phyloP scores from a whole-genome alignment of 2,888 invertebrate species.

The Danaus chrysippus region DNA sequence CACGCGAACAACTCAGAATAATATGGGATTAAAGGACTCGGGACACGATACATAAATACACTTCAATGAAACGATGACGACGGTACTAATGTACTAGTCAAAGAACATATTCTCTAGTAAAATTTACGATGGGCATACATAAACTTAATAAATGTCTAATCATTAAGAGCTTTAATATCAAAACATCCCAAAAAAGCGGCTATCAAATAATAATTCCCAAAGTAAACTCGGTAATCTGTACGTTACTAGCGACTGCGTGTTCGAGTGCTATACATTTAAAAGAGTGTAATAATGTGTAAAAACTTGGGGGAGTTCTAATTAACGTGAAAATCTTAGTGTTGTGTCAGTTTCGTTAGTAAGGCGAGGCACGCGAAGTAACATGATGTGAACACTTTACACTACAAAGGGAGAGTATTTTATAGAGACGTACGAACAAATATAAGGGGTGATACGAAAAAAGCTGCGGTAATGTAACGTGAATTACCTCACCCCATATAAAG shows the following conservation, averaged over 20 bases:
- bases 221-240: too few species aligned
- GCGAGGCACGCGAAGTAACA: constrained; percentile 22
- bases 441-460: too few species aligned
- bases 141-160: too few species aligned
- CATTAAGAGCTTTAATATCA: too few species aligned
- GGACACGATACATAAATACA: not conserved
- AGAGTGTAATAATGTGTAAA: constrained; percentile 13
- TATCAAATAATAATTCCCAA: too few species aligned
- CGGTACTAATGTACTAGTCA: not conserved
- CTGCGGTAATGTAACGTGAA: too few species aligned
- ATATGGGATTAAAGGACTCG: not conserved
- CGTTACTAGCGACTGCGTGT: not conserved
- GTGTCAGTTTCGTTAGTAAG: constrained; percentile 18
- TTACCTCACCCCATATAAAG: too few species aligned
- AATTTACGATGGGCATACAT: too few species aligned
- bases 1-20: constrained; percentile 24
- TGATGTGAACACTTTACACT: constrained; percentile 6
- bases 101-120: too few species aligned
- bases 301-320: constrained; percentile 19
- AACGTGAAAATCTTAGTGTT: constrained; percentile 23
- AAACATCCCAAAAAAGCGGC: too few species aligned
- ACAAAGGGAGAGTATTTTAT: not conserved
- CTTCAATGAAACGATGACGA: not conserved
- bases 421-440: not conserved
- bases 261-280: constrained; percentile 1